Evolutionary conservation across 1,140 invertebrate species (phyloP).

Genomic region (Procambarus clarkii): DNA sequence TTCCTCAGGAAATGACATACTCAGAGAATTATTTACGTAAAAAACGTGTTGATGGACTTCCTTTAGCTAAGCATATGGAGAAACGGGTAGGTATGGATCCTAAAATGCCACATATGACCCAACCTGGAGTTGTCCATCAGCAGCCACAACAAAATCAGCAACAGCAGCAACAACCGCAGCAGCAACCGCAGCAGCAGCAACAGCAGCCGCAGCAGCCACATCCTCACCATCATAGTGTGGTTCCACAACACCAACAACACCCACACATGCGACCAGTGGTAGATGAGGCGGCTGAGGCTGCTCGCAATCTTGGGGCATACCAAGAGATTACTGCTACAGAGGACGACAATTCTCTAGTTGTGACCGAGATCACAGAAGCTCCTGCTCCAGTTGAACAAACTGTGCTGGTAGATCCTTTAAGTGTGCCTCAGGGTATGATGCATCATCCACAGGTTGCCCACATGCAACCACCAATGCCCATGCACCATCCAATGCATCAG

Average conservation of each 20-base stretch:
- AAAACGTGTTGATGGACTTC: conserved; percentile 70
- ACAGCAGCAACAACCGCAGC: conserved; percentile 53
- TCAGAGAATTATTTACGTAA: conserved; percentile 72
- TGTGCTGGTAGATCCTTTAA: conserved; percentile 61
- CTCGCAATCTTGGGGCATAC: conserved; percentile 67
- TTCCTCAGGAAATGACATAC: conserved; percentile 72
- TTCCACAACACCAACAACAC: conserved; percentile 56
- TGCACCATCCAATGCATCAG: conserved; percentile 66
- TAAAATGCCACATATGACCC: conserved; percentile 51
- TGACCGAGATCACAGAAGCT: conserved; percentile 71
- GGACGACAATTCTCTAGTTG: conserved; percentile 71
- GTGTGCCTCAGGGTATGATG: conserved; percentile 64
- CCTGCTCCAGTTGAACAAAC: conserved; percentile 63
- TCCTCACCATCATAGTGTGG: conserved; percentile 46
- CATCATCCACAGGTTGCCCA: conserved; percentile 65
- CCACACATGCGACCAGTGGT: conserved; percentile 62
- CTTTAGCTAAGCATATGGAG: conserved; percentile 71
- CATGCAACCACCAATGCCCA: conserved; percentile 61
- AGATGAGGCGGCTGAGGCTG: conserved; percentile 70
- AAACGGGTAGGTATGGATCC: conserved; percentile 61
- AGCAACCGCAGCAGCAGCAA: conserved; percentile 50
- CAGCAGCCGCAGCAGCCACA: conserved; percentile 44
- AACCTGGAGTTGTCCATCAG: conserved; percentile 57
- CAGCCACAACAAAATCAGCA: conserved; percentile 53
- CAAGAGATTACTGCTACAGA: conserved; percentile 66